These are phyloP conservation scores for Actinopyga echinites DNA, from an alignment of 53 echinoderm and acorn worm species.

Conservation along the genomic window DNA sequence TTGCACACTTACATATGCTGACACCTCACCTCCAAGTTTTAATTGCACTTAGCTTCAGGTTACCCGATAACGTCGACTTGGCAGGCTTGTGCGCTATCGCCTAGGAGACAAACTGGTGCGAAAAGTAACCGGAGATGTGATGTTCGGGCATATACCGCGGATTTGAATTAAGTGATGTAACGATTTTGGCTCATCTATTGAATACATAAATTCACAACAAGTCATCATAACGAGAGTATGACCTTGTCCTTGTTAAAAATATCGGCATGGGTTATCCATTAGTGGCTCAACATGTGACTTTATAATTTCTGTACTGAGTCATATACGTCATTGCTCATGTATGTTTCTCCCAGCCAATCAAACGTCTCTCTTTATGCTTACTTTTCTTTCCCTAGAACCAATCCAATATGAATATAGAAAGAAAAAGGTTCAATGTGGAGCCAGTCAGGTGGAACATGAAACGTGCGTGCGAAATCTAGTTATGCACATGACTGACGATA, in stretches of 20 bases:
- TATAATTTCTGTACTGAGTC: neutral
- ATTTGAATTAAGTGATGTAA: constrained; percentile 32
- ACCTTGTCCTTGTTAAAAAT: constrained; percentile 32
- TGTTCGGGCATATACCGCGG: neutral
- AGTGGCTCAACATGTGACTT: constrained; percentile 23
- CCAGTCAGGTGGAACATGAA: too few species aligned
- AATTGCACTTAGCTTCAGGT: constrained; percentile 33
- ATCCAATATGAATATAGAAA: too few species aligned
- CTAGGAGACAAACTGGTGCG: constrained; percentile 29
- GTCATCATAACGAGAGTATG: neutral
- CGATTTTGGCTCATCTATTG: constrained; percentile 12
- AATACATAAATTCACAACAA: constrained; percentile 24
- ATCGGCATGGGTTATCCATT: neutral
- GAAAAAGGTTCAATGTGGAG: too few species aligned
- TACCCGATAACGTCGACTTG: constrained; percentile 25
- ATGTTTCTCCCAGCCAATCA: too few species aligned
- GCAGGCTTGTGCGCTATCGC: constrained; percentile 14
- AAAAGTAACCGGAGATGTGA: neutral
- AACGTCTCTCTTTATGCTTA: neutral
- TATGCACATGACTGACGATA: too few species aligned
- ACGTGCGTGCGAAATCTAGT: too few species aligned
- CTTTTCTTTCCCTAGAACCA: neutral
- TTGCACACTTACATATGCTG: constrained; percentile 30
- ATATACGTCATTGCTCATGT: too few species aligned
- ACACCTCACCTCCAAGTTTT: constrained; percentile 7